Evolutionary conservation across 2,888 invertebrate species (phyloP), one percentile per base, ranked within the genome.

Genomic region (Philopedon plagiatum): DNA sequence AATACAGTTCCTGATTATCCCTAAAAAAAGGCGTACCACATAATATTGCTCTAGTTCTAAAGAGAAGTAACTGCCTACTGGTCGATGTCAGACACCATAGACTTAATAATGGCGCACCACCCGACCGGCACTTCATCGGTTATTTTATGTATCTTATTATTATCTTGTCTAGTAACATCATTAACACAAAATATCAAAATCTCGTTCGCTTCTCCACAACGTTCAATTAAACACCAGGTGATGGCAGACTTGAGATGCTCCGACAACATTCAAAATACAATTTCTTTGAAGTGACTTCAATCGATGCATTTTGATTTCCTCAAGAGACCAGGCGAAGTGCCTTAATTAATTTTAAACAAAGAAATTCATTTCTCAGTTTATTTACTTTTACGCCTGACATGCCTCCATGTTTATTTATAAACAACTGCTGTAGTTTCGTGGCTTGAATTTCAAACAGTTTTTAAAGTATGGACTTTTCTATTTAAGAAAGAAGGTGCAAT

Each of bases 341-440:
- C 60, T 41, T 44, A 60, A 60, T 60, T 60, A 56, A 41, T 60
- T 60, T 60, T 60, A 60, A 44, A 60, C 60, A 60, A 60, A 60
- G 60, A 60, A 60, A 60, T 60, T 44, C 23, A 41, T 60, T 60
- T 44, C 44, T 60, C 26, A 44, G 60, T 41, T 60, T 41, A 41
- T 60, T 60, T 60, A 60, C 44, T 60, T 60, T 60, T 41, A 60
- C 60, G 60, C 60, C 41, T 41, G 60, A 60, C 60, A n/a, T 26
- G 60, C 41, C 26, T 60, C n/a, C 60, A 60, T 60, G 60, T 60
- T 60, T 60, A 60, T 60, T 60, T 60, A 60, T 60, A 60, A 60
- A 60, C 60, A 60, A 60, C 41, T 9, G 41, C 26, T 37, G 44
- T 1, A 60, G 60, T 26, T 58, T 60, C 44, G 60, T 60, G 60